phyloP scores from a whole-genome alignment of 2,888 invertebrate genomes.

The Pyrocoelia pectoralis region DNA sequence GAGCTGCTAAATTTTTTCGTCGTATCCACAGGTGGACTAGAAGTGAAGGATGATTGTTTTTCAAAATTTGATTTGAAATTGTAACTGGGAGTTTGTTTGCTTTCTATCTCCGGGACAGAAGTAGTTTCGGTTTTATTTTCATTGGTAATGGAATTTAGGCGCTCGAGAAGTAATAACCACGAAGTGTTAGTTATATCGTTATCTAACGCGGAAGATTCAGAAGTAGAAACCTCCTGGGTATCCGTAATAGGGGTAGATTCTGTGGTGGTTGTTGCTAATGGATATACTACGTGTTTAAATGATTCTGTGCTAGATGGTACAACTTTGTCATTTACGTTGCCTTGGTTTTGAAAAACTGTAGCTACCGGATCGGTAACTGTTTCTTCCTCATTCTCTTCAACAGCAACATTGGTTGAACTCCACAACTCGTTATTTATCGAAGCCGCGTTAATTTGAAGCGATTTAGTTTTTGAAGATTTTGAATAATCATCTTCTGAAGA shows the following conservation, averaged over 20 bases:
- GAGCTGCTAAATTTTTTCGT: constrained; percentile 34
- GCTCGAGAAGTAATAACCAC: constrained; percentile 21
- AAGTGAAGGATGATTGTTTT: constrained; percentile 13
- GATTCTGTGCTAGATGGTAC: constrained; percentile 10
- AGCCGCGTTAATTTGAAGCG: constrained; percentile 51
- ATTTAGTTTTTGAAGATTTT: background rate
- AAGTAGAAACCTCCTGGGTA: background rate
- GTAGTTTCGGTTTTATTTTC: constrained; percentile 8
- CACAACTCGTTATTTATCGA: constrained; percentile 52
- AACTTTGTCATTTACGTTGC: background rate
- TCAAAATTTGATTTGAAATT: constrained; percentile 17
- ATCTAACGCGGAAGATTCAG: constrained; percentile 16
- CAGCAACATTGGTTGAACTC: constrained; percentile 37
- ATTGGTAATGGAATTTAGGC: constrained; percentile 18
- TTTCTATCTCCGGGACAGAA: background rate
- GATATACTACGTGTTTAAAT: background rate
- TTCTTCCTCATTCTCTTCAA: constrained; percentile 3
- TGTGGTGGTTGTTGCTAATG: background rate
- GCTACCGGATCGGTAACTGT: background rate
- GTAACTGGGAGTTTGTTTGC: background rate
- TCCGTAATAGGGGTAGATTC: background rate
- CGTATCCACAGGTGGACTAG: constrained; percentile 13
- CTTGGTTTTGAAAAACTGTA: background rate
- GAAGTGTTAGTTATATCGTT: constrained; percentile 19
- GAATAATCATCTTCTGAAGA: background rate